These are phyloP conservation scores for Tiliqua scincoides DNA, from an alignment of 2,113 vertebrate genomes.

Conservation along the genomic window DNA sequence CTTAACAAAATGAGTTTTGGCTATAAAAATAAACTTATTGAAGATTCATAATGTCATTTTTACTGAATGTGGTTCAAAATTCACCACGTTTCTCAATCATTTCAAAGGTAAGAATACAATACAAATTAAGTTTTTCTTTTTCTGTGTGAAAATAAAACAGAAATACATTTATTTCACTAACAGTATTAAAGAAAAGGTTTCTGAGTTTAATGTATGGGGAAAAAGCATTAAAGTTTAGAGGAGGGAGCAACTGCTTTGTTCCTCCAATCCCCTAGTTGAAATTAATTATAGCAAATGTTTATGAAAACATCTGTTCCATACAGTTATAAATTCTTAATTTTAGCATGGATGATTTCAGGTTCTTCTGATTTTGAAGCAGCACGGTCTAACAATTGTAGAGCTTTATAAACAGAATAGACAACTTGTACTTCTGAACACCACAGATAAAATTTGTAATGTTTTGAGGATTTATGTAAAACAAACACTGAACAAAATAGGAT, in stretches of 20 bases:
- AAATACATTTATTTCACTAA: constrained; percentile 73
- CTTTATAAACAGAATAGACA: constrained; percentile 67
- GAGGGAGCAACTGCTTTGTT: constrained; percentile 80
- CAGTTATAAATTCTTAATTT: constrained; percentile 84
- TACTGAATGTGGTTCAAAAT: constrained; percentile 7
- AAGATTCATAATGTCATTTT: constrained; percentile 32
- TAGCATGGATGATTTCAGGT: constrained; percentile 74
- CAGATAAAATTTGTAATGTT: constrained; percentile 52
- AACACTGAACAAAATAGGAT: constrained; percentile 31
- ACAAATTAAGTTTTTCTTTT: constrained; percentile 64
- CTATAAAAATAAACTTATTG: constrained; percentile 39
- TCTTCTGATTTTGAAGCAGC: constrained; percentile 73
- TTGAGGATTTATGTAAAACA: constrained; percentile 36
- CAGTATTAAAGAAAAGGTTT: constrained; percentile 75
- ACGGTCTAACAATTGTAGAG: constrained; percentile 64
- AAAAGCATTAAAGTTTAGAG: constrained; percentile 83
- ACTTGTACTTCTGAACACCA: constrained; percentile 61
- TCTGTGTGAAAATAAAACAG: constrained; percentile 72
- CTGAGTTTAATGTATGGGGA: constrained; percentile 68
- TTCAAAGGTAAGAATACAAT: constrained; percentile 38
- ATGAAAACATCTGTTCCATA: constrained; percentile 87
- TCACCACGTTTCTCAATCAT: constrained; percentile 37
- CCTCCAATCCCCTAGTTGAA: constrained; percentile 81
- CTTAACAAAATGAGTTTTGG: constrained; percentile 25
- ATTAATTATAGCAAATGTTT: constrained; percentile 88